Percentiles rank a stretch among this genome's conserved stretches.
These are phyloP conservation scores for Trialeurodes vaporariorum DNA, from an alignment of 1,140 invertebrate genomes.

Conservation along the genomic window DNA sequence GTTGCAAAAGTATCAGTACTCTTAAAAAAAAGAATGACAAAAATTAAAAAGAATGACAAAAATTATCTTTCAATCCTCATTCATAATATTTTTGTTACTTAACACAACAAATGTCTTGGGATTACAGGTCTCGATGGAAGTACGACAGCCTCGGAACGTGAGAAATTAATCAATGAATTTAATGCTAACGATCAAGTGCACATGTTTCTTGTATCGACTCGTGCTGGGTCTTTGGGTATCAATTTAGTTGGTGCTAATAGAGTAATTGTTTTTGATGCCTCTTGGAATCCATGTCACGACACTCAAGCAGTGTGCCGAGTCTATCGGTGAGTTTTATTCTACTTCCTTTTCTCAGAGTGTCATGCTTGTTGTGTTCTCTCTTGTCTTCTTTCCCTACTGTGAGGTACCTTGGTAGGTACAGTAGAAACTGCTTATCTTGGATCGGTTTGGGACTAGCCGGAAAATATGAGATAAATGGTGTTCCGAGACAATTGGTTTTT, in stretches of 20 bases:
- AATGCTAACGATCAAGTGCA: conserved; percentile 82
- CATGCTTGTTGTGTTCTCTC: conserved; percentile 4
- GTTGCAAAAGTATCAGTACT: too few relatives aligned
- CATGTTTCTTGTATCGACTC: conserved; percentile 92
- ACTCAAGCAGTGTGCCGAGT: conserved; percentile 97
- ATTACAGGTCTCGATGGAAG: conserved; percentile 85
- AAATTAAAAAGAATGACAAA: too few relatives aligned
- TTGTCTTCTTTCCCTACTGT: background rate
- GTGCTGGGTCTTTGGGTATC: conserved; percentile 93
- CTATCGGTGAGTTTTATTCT: conserved; percentile 54
- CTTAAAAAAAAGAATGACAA: too few relatives aligned
- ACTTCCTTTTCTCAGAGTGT: too few relatives aligned
- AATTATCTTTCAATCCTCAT: too few relatives aligned
- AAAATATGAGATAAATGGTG: too few relatives aligned
- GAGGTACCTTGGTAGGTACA: too few relatives aligned
- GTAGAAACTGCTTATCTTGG: too few relatives aligned
- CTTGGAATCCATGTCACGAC: conserved; percentile 99
- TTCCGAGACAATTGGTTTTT: too few relatives aligned
- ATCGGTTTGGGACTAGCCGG: too few relatives aligned
- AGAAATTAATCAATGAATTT: conserved; percentile 94
- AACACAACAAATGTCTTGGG: too few relatives aligned
- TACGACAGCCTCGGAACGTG: conserved; percentile 83
- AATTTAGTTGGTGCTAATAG: conserved; percentile 95
- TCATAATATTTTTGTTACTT: too few relatives aligned
- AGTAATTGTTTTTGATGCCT: conserved; percentile 95